A percentile compares a stretch with the other conserved stretches of the same genome.
phyloP scores from a whole-genome alignment of 2,797 vertebrate species.

The Ficedula albicollis region DNA sequence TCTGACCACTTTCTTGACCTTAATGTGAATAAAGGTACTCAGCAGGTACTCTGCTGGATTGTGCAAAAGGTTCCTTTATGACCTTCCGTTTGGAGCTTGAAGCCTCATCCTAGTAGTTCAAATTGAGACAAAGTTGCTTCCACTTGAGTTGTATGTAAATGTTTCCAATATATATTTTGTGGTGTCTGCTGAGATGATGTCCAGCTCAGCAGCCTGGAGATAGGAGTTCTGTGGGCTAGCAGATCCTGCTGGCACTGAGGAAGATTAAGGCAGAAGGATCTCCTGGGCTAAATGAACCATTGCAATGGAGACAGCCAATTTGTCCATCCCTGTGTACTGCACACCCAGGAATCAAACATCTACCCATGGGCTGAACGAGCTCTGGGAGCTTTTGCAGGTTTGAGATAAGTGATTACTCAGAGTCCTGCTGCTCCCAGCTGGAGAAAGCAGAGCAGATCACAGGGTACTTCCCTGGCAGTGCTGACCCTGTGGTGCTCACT shows the following conservation, averaged over 20 bases:
- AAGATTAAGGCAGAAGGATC: background rate
- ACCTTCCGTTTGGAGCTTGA: background rate
- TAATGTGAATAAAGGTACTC: background rate
- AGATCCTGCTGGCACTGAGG: background rate
- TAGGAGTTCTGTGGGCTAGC: background rate
- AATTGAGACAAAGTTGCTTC: background rate
- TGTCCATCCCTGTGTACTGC: background rate
- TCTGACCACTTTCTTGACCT: background rate
- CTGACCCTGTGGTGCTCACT: background rate
- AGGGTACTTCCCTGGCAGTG: background rate
- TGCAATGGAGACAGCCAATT: background rate
- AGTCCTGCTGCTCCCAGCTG: background rate
- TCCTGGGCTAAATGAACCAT: background rate
- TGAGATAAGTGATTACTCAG: background rate
- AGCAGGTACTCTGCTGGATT: background rate
- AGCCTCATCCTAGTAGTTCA: background rate
- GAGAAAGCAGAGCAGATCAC: background rate
- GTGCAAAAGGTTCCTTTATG: background rate
- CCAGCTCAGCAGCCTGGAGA: background rate
- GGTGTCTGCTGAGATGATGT: background rate
- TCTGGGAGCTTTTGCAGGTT: background rate
- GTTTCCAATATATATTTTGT: background rate
- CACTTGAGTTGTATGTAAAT: background rate
- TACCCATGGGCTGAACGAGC: rapidly evolving
- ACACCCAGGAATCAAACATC: background rate